Evolutionary conservation across 2,797 vertebrate species (phyloP), one percentile per base, ranked within the genome.

Genomic region (Ceyx erithaca): DNA sequence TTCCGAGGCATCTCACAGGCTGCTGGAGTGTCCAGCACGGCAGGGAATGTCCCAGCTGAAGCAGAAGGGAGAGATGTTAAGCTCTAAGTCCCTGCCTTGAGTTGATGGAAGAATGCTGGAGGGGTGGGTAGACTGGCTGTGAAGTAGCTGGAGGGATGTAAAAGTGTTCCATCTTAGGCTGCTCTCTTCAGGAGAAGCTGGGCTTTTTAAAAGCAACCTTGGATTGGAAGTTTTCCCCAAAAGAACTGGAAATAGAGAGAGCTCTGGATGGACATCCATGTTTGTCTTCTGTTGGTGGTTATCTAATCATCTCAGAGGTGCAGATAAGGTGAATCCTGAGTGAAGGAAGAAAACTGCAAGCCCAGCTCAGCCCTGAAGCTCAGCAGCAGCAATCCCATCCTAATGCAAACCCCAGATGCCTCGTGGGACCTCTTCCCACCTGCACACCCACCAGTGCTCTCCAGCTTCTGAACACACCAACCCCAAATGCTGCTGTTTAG

Each of bases 1-100:
- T 98, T 98, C 97, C 97, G 98, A 4, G 98, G 99, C 99, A 99
- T 99, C 66, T 62, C 90, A 57, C 23, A 17, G 59, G 26, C 43
- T 59, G 75, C 85, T 0, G 12, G 0, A 14, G 78, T 4, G 67
- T 57, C 70, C 5, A 26, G 35, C 11, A 2, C 8, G 2, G 43
- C 51, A 40, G 79, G 51, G 31, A 30, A 37, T 4, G 10, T 22
- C 71, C 49, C 8, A 0, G 79, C 86, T 95, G 89, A 45, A 85
- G 70, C 20, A 20, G 75, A 54, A 91, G 79, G 78, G 66, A 51
- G 51, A 49, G n/a, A 78, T 2, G 16, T 9, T 43, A 28, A 62
- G 30, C 12, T 19, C 37, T 1, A 10, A 35, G 37, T 25, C 6
- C 14, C 10, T 0, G 3, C 7, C 12, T 7, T 0, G 3, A 16